phyloP scores from a whole-genome alignment of 1,140 invertebrate species.

The Acromyrmex echinatior region DNA sequence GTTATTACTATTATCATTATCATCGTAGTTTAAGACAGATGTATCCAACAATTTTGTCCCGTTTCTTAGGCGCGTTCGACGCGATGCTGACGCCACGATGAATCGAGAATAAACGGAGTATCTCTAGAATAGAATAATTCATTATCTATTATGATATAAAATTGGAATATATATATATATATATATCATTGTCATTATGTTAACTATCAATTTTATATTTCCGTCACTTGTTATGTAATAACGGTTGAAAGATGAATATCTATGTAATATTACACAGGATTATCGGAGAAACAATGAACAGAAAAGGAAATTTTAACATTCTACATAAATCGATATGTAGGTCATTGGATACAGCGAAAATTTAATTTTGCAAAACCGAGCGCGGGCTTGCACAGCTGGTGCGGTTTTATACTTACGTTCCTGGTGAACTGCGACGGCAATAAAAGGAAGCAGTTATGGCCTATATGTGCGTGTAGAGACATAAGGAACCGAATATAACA shows the following conservation, averaged over 20 bases:
- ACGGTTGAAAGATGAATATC: neutral
- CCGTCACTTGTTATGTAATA: neutral
- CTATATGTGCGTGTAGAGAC: conserved; percentile 13
- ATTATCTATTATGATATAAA: conserved; percentile 2
- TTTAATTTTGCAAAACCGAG: neutral
- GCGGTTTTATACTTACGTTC: conserved; percentile 28
- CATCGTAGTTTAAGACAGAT: conserved; percentile 47
- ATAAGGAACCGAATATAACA: neutral
- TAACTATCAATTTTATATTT: neutral
- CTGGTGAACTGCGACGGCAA: conserved; percentile 7
- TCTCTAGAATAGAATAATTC: neutral
- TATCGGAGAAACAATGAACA: neutral
- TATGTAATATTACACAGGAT: neutral
- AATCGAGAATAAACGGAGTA: conserved; percentile 3
- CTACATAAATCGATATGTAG: neutral
- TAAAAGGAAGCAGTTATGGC: conserved; percentile 48
- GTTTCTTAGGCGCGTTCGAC: conserved; percentile 26
- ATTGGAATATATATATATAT: neutral
- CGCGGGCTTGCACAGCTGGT: neutral
- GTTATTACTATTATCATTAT: conserved; percentile 41
- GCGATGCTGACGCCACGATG: conserved; percentile 19
- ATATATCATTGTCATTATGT: neutral
- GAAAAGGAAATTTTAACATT: neutral
- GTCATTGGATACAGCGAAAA: neutral
- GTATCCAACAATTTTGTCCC: conserved; percentile 20